These are phyloP conservation scores for Apistogramma diplotaenia DNA, from an alignment of 2,113 vertebrate species.

Conservation along the genomic window DNA sequence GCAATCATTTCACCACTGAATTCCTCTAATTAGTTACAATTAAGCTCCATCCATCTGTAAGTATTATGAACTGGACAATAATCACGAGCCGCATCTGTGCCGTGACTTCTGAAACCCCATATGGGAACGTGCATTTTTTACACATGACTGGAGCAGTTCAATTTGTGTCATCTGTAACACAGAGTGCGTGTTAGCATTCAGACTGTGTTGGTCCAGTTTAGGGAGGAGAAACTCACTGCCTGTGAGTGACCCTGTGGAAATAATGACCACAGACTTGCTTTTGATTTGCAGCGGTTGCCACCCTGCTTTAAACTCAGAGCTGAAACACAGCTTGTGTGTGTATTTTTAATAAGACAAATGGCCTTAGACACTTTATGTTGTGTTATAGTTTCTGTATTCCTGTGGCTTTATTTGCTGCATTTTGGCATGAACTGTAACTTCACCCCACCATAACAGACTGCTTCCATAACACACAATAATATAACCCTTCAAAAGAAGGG, in stretches of 20 bases:
- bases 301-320: constrained; percentile 17
- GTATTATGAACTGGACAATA: constrained; percentile 29
- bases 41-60: constrained; percentile 1
- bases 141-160: constrained; percentile 52
- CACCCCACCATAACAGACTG: neutral
- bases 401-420: constrained; percentile 6
- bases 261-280: constrained; percentile 28
- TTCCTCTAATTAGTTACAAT: constrained; percentile 10
- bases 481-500: neutral
- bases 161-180: constrained; percentile 40
- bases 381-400: constrained; percentile 3
- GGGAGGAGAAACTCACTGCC: neutral
- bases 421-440: neutral
- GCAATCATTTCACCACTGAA: neutral
- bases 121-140: constrained; percentile 33
- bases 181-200: constrained; percentile 18
- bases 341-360: constrained; percentile 21
- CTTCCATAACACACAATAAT: neutral
- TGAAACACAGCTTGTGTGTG: constrained; percentile 10
- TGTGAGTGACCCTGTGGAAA: constrained; percentile 48
- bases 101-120: constrained; percentile 25
- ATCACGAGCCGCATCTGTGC: constrained; percentile 51
- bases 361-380: constrained; percentile 5
- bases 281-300: constrained; percentile 35
- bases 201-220: constrained; percentile 22